Evolutionary conservation across 2,797 vertebrate species (phyloP), one percentile per base, ranked within the genome.

Genomic region (Gastrophryne carolinensis): DNA sequence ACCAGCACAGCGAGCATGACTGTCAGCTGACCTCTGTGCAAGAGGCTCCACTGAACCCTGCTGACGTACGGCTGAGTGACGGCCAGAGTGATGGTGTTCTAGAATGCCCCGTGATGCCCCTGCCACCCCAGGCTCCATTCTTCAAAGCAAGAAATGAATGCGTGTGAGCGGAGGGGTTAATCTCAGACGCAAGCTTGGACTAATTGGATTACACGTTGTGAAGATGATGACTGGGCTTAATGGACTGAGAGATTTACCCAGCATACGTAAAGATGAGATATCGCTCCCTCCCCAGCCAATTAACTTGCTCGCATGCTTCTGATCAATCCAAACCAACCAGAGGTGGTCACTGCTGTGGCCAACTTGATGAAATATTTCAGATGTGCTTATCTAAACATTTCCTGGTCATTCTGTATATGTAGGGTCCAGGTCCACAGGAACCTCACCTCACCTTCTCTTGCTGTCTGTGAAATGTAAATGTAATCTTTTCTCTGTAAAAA

Each of bases 121-220:
- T n/a, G n/a, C n/a, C n/a, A n/a, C n/a, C n/a, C n/a, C n/a, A n/a
- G n/a, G n/a, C n/a, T n/a, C n/a, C n/a, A n/a, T n/a, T n/a, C n/a
- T n/a, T n/a, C n/a, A n/a, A n/a, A n/a, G n/a, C n/a, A n/a, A n/a
- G n/a, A n/a, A n/a, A n/a, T n/a, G n/a, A n/a, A n/a, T n/a, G n/a
- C n/a, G n/a, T n/a, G n/a, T n/a, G 21, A 29, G 37, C 32, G 6
- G 15, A 37, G 30, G 15, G 34, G 30, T 67, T 54, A 67, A 67
- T 26, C 1, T 0, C n/a, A 30, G 32, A 21, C 35, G 21, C 30
- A 10, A 37, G 32, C 49, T 53, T 9, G 0, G 5, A 26, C 21
- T 35, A 67, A 67, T 67, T 67, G 64, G 64, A 67, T 57, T 69
- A 67, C 30, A 53, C 49, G 49, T 67, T 67, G 49, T 54, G 53